Conservation (phyloP, 2,113 vertebrate genomes). For the Opisthocomus hoazin region DNA sequence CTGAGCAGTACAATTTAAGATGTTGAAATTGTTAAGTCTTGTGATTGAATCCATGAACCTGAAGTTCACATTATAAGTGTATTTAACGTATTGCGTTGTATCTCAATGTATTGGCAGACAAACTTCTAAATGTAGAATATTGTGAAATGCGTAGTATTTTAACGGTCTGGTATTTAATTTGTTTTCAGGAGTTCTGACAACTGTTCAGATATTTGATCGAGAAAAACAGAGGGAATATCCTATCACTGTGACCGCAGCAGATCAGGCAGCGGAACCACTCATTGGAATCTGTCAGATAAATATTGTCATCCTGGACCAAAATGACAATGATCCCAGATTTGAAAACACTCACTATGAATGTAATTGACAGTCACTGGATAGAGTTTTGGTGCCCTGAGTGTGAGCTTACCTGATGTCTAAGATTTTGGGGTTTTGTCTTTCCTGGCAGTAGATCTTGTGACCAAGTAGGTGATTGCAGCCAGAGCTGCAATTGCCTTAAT, state of each 20-base stretch:
- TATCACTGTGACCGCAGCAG: slow-evolving; percentile 86
- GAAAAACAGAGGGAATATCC: slow-evolving; percentile 87
- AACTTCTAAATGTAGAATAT: not conserved
- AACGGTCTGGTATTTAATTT: not conserved
- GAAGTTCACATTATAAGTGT: not conserved
- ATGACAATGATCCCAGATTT: slow-evolving; percentile 90
- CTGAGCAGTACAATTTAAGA: not conserved
- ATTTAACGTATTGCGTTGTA: not conserved
- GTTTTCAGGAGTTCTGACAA: slow-evolving; percentile 79
- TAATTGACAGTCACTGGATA: slow-evolving; percentile 71
- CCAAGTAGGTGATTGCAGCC: not conserved
- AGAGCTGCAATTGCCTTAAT: not conserved
- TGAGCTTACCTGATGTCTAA: slow-evolving; percentile 40
- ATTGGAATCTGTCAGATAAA: slow-evolving; percentile 89
- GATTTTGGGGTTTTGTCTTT: not conserved
- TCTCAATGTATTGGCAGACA: not conserved
- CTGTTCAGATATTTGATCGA: slow-evolving; percentile 83
- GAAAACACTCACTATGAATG: slow-evolving; percentile 89
- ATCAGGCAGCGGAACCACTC: slow-evolving; percentile 84
- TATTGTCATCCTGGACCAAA: slow-evolving; percentile 85
- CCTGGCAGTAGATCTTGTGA: not conserved
- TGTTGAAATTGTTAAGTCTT: not conserved
- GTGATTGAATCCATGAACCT: not conserved
- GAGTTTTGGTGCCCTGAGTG: slow-evolving; percentile 27
- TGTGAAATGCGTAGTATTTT: not conserved